A percentile compares a stretch with the other conserved stretches of the same genome.
phyloP scores from a whole-genome alignment of 2,888 invertebrate species.

The Trissonchulus latispiculum region DNA sequence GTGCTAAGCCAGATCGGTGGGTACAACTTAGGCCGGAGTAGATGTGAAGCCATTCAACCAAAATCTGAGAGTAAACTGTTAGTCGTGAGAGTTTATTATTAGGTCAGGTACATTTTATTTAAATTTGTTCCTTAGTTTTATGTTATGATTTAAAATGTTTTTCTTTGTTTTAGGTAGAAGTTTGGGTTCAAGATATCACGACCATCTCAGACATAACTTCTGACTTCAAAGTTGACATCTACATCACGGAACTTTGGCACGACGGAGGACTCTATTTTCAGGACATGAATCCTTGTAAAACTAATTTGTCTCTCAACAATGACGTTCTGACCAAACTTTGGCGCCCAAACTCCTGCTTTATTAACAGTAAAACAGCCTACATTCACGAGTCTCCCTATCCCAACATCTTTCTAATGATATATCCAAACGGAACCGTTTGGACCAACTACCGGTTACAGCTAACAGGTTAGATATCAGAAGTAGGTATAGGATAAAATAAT shows the following conservation, averaged over 20 bases:
- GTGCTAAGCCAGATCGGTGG: too few species aligned
- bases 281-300: conserved; percentile 14
- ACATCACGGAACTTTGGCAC: conserved; percentile 17
- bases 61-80: too few species aligned
- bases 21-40: too few species aligned
- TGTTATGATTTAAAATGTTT: background rate
- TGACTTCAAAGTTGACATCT: conserved; percentile 18
- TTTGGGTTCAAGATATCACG: conserved; percentile 18
- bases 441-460: conserved; percentile 35
- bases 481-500: too few species aligned
- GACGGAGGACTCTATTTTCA: background rate
- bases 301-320: conserved; percentile 7
- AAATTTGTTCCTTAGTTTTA: background rate
- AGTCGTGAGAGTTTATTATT: too few species aligned
- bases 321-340: conserved; percentile 26
- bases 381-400: conserved; percentile 41
- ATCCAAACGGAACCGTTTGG: conserved; percentile 43
- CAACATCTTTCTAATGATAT: conserved; percentile 42
- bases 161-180: conserved; percentile 6
- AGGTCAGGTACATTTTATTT: background rate
- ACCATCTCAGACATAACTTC: conserved; percentile 16
- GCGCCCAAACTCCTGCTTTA: conserved; percentile 21
- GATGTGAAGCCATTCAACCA: too few species aligned
- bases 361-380: conserved; percentile 29
- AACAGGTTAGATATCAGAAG: too few species aligned